phyloP scores from a whole-genome alignment of 2,797 vertebrate genomes.

The Chiloscyllium punctatum region DNA sequence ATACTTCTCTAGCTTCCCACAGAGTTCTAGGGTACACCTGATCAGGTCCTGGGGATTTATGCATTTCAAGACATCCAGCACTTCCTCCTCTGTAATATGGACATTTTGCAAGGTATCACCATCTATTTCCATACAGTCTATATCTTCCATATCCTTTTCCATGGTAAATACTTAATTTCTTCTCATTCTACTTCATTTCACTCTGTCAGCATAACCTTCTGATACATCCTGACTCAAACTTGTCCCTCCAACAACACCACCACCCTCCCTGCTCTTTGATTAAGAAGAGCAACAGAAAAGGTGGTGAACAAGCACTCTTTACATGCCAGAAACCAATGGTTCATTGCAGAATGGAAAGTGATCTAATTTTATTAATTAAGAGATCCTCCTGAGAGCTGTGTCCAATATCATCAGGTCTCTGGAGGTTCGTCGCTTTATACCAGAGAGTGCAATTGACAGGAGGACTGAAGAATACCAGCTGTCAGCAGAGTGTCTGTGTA shows the following conservation, averaged over 20 bases:
- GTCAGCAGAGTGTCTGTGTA: neutral
- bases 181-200: neutral
- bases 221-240: neutral
- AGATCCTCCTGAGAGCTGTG: neutral
- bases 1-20: too few relatives aligned
- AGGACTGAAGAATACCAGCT: neutral
- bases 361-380: neutral
- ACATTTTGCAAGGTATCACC: too few relatives aligned
- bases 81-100: too few relatives aligned
- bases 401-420: neutral
- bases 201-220: neutral
- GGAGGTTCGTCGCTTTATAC: neutral
- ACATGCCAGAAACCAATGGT: neutral
- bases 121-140: too few relatives aligned
- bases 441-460: neutral
- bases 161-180: neutral
- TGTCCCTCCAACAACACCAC: neutral
- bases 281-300: too few relatives aligned
- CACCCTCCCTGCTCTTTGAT: too few relatives aligned
- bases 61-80: too few relatives aligned
- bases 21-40: too few relatives aligned
- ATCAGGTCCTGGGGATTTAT: too few relatives aligned
- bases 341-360: neutral
- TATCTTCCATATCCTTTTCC: too few relatives aligned
- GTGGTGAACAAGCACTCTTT: neutral